Percentiles rank a stretch among this genome's conserved stretches.
Evolutionary conservation across 2,888 invertebrate genomes (phyloP).

Genomic region (Helleia helle): DNA sequence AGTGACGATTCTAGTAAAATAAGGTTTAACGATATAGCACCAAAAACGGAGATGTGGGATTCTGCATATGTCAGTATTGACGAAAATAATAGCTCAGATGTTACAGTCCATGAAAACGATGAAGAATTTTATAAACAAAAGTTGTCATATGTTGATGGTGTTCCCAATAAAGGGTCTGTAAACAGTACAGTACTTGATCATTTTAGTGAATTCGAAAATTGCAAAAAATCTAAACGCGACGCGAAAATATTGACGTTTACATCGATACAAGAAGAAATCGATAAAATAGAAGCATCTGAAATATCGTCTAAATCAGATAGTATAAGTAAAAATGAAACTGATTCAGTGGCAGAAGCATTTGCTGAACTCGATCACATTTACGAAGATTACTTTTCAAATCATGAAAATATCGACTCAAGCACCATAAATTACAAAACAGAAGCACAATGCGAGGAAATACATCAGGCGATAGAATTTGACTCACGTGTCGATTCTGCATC

Average conservation of each 20-base stretch:
- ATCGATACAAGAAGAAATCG: constrained; percentile 62
- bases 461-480: constrained; percentile 33
- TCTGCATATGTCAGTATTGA: constrained; percentile 72
- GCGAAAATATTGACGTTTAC: constrained; percentile 46
- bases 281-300: constrained; percentile 42
- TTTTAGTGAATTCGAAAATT: constrained; percentile 28
- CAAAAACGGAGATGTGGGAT: constrained; percentile 64
- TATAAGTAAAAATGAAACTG: constrained; percentile 31
- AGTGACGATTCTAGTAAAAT: constrained; percentile 15
- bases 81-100: constrained; percentile 58
- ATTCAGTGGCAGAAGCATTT: constrained; percentile 58
- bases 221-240: constrained; percentile 32
- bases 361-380: constrained; percentile 59
- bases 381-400: constrained; percentile 45
- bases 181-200: constrained; percentile 61
- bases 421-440: constrained; percentile 28
- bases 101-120: constrained; percentile 37
- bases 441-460: constrained; percentile 23
- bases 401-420: constrained; percentile 32
- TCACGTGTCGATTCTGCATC: constrained; percentile 65
- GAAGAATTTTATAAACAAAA: constrained; percentile 33
- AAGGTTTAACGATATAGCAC: constrained; percentile 27
- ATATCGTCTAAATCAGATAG: constrained; percentile 32
- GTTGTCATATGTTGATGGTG: constrained; percentile 29
- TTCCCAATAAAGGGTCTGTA: constrained; percentile 57